Base-by-base conservation (phyloP, 2,797 vertebrate species). In the Scyliorhinus canicula region DNA sequence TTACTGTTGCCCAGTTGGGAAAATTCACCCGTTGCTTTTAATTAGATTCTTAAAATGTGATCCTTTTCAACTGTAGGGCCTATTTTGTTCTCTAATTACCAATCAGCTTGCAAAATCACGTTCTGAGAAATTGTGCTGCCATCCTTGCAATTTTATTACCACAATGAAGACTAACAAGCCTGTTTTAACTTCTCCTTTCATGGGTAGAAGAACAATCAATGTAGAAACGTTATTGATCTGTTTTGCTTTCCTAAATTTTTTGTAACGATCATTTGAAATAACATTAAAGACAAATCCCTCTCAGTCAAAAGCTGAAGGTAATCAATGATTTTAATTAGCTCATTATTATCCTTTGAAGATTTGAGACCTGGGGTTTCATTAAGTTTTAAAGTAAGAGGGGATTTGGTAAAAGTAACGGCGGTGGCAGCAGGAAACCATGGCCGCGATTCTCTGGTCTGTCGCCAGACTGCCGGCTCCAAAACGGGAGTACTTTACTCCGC, bases 321-420 rank as follows among this genome's bases (percentile, higher is more conserved):
- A 90, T n/a, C 55, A n/a, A 21, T n/a, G 35, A n/a, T 60, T 90
- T 60, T 90, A 57, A 60, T 90, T 40, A 60, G 35, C 55, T 90
- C 35, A 6, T 63, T 90, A 90, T n/a, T 57, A 90, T 21, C 35
- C 52, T 57, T 21, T 90, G 55, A 60, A 21, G 55, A 57, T 60
- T 35, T 90, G n/a, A 63, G 16, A 90, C 55, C 86, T 60, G 52
- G 31, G 55, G 35, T 60, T 90, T 90, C 86, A 90, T 90, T 90
- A n/a, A 40, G 86, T n/a, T 90, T 90, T 57, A n/a, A 90, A 63
- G 35, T 60, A 90, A 63, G 35, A 63, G 14, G 7, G 86, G 86
- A 57, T 60, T 90, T 40, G 86, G 55, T 5, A 82, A n/a, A 90
- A 40, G 55, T 60, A 63, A 90, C 16, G 3, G 4, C 1, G 19